These are phyloP conservation scores for Scaptomyza pallida DNA, from an alignment of 1,140 invertebrate genomes.

Conservation along the genomic window DNA sequence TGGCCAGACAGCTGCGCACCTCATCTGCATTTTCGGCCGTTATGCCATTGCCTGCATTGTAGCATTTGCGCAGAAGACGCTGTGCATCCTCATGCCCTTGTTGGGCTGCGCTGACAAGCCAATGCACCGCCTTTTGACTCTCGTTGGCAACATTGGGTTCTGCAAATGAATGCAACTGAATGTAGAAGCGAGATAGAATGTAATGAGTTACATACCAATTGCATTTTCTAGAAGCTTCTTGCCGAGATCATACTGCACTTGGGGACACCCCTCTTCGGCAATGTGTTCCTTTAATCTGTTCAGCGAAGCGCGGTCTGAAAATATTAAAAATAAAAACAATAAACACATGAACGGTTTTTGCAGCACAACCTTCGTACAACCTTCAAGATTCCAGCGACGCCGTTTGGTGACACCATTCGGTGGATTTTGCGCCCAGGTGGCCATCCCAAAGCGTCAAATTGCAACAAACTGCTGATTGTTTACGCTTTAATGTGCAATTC, in stretches of 20 bases:
- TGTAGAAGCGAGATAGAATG: background rate
- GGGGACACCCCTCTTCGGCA: conserved; percentile 88
- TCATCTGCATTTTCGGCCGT: conserved; percentile 92
- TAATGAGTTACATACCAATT: conserved; percentile 83
- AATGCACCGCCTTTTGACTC: conserved; percentile 90
- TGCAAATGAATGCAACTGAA: background rate
- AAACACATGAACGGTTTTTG: background rate
- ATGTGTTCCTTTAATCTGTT: conserved; percentile 86
- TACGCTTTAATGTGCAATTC: conserved; percentile 47
- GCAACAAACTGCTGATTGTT: conserved; percentile 46
- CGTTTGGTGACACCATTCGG: conserved; percentile 68
- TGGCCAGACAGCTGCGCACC: conserved; percentile 92
- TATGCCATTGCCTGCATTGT: conserved; percentile 90
- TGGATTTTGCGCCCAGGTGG: conserved; percentile 77
- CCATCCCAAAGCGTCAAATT: conserved; percentile 44
- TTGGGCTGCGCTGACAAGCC: conserved; percentile 94
- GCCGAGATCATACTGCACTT: conserved; percentile 88
- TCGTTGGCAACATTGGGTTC: conserved; percentile 81
- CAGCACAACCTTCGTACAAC: conserved; percentile 45
- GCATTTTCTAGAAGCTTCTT: conserved; percentile 87
- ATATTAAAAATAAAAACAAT: background rate
- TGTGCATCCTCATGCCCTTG: conserved; percentile 95
- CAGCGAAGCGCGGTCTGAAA: conserved; percentile 85
- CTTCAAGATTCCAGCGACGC: conserved; percentile 80
- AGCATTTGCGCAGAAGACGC: conserved; percentile 90